A percentile compares a stretch with the other conserved stretches of the same genome.
Evolutionary conservation across 2,797 vertebrate species (phyloP).

Genomic region (Varecia variegata): DNA sequence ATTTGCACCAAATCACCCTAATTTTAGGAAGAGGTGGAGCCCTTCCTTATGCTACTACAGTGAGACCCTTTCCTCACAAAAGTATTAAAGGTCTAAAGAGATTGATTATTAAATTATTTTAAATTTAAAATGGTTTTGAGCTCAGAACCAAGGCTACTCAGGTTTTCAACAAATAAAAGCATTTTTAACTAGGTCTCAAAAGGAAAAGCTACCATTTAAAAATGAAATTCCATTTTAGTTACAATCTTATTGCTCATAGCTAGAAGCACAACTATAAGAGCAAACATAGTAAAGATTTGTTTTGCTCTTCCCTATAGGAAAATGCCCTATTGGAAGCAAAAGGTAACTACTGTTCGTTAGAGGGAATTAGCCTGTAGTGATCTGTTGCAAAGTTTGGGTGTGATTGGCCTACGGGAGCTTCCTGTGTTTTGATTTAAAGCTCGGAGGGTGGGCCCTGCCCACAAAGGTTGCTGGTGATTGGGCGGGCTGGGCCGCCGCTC

Average conservation of each 20-base stretch:
- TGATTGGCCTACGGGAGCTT: conserved; percentile 86
- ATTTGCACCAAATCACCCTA: background rate
- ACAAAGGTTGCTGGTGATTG: conserved; percentile 48
- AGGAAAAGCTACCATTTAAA: conserved; percentile 35
- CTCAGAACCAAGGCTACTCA: background rate
- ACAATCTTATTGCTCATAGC: background rate
- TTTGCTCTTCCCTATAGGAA: background rate
- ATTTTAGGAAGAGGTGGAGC: conserved; percentile 16
- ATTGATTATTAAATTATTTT: conserved; percentile 25
- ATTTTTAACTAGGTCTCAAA: conserved; percentile 45
- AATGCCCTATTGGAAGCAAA: background rate
- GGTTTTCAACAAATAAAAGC: conserved; percentile 37
- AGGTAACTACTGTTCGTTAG: background rate
- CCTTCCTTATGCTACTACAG: background rate
- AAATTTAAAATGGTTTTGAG: too few relatives aligned
- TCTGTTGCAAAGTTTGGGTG: conserved; percentile 37
- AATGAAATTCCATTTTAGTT: conserved; percentile 22
- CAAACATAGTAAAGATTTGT: background rate
- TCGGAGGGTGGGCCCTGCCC: conserved; percentile 49
- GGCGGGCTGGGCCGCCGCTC: conserved; percentile 26
- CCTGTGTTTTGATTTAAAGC: conserved; percentile 91
- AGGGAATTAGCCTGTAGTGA: background rate
- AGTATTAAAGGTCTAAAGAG: conserved; percentile 26
- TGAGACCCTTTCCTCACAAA: conserved; percentile 11
- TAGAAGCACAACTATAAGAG: background rate